A percentile compares a stretch with the other conserved stretches of the same genome.
Conservation (phyloP, 1,140 invertebrate species). For the Dendroctonus ponderosae region DNA sequence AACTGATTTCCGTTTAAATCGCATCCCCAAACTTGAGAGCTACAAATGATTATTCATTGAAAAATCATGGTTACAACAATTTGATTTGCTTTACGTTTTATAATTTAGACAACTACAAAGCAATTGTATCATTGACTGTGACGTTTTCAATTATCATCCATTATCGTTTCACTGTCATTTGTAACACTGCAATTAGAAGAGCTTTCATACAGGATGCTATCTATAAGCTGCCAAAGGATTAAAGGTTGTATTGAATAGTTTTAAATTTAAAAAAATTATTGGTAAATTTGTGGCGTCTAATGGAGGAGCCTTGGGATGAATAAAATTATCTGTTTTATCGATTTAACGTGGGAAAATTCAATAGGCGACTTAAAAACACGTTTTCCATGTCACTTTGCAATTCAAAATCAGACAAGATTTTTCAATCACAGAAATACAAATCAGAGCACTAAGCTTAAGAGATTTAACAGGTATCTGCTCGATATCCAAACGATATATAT, state of each 20-base stretch:
- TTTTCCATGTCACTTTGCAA: too few relatives aligned
- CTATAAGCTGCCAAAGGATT: too few relatives aligned
- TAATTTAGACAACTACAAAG: slow-evolving; percentile 7
- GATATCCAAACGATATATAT: background rate
- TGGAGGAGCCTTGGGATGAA: too few relatives aligned
- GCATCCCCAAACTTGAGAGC: too few relatives aligned
- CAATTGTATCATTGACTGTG: background rate
- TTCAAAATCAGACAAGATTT: slow-evolving; percentile 2
- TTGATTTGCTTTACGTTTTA: slow-evolving; percentile 3
- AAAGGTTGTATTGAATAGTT: too few relatives aligned
- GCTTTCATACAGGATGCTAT: slow-evolving; percentile 3
- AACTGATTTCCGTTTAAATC: too few relatives aligned
- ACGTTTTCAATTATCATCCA: slow-evolving; percentile 14
- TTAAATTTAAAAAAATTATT: too few relatives aligned
- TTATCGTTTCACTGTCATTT: slow-evolving; percentile 10
- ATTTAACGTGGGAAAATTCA: too few relatives aligned
- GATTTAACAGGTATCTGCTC: slow-evolving; percentile 9
- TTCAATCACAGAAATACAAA: slow-evolving; percentile 9
- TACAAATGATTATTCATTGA: too few relatives aligned
- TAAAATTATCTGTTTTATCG: too few relatives aligned
- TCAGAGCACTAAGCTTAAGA: slow-evolving; percentile 6
- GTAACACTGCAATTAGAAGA: background rate
- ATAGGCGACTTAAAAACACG: too few relatives aligned
- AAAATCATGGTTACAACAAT: background rate
- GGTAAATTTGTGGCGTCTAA: too few relatives aligned